Evolutionary conservation across 2,113 vertebrate genomes (phyloP).

Genomic region (Rutilus rutilus): DNA sequence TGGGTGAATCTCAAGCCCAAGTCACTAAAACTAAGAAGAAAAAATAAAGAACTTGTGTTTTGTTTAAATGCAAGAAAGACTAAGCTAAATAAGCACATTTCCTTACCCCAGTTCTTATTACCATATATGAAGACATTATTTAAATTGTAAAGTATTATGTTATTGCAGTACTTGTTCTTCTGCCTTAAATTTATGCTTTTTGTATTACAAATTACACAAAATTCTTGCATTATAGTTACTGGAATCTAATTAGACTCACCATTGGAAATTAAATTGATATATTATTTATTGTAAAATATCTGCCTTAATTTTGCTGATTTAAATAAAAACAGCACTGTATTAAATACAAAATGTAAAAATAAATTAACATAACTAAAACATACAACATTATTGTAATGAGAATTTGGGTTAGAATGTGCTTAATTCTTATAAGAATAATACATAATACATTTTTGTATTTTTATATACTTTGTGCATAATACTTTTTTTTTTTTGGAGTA

Average conservation of each 20-base stretch:
- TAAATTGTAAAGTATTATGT: not conserved
- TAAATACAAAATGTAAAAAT: not conserved
- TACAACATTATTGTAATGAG: not conserved
- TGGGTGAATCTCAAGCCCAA: not conserved
- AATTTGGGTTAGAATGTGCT: not conserved
- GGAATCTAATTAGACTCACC: not conserved
- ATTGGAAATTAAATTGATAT: not conserved
- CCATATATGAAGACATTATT: not conserved
- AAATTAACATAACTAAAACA: not conserved
- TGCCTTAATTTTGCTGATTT: not conserved
- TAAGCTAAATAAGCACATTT: not conserved
- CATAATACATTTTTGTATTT: not conserved
- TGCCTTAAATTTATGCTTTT: not conserved
- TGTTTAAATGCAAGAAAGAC: not conserved
- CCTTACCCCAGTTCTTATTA: not conserved
- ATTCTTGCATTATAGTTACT: not conserved
- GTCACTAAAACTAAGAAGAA: too few relatives aligned
- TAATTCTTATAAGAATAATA: not conserved
- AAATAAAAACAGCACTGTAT: not conserved
- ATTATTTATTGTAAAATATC: not conserved
- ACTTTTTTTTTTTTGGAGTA: not conserved
- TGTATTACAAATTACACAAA: not conserved
- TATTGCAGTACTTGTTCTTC: not conserved
- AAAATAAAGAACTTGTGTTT: too few relatives aligned
- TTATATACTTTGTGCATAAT: not conserved